Conservation (phyloP, 2,888 invertebrate genomes). For the Deroplatys truncata region DNA sequence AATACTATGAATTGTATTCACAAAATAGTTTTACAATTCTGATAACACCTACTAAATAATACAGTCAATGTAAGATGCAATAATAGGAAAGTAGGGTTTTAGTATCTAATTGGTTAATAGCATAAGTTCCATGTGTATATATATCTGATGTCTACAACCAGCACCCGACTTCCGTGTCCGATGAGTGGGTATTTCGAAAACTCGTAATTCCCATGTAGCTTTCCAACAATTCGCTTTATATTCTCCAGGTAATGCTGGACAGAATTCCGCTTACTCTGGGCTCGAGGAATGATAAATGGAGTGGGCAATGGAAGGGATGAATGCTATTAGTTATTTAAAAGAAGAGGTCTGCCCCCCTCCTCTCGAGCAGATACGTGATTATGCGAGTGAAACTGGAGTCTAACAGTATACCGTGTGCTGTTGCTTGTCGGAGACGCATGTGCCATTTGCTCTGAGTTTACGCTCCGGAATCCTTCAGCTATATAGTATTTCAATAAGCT, state of each 20-base stretch:
- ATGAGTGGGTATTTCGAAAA: background rate
- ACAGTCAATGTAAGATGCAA: too few relatives aligned
- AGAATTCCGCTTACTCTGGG: background rate
- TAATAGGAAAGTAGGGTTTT: too few relatives aligned
- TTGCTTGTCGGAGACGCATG: background rate
- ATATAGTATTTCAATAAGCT: too few relatives aligned
- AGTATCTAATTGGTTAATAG: too few relatives aligned
- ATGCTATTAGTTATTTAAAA: conserved; percentile 10
- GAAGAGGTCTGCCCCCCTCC: background rate
- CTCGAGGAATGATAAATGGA: background rate
- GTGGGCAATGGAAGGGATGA: background rate
- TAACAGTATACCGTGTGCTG: background rate
- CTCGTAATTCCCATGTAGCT: background rate
- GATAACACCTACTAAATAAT: too few relatives aligned
- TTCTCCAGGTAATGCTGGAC: background rate
- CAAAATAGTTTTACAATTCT: too few relatives aligned
- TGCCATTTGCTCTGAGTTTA: too few relatives aligned
- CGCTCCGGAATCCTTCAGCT: too few relatives aligned
- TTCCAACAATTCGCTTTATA: background rate
- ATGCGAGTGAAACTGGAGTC: background rate
- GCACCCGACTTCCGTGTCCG: background rate
- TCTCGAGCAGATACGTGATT: background rate
- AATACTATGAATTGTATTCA: too few relatives aligned
- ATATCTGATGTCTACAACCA: too few relatives aligned
- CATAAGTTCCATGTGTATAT: too few relatives aligned